Conservation (phyloP, 2,113 vertebrate species). For the Monopterus albus region DNA sequence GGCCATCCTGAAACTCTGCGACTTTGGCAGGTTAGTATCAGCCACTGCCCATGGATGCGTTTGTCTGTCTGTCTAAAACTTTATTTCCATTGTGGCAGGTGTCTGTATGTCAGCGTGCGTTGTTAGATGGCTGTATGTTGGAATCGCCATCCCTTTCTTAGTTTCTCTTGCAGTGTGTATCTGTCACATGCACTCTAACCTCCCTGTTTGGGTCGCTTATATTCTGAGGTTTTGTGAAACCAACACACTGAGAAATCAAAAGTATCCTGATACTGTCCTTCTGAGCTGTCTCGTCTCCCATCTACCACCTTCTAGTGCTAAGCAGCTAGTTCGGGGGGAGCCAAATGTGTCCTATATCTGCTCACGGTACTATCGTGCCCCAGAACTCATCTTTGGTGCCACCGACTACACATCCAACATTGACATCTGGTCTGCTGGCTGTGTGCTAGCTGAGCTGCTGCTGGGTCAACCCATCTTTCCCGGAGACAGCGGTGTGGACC, state of each 20-base stretch:
- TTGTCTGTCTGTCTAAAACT: constrained; percentile 1
- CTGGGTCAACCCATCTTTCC: constrained; percentile 94
- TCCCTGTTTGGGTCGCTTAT: neutral
- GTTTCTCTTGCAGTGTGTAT: constrained; percentile 18
- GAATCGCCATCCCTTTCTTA: neutral
- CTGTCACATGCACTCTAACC: constrained; percentile 1
- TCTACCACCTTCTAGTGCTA: constrained; percentile 82
- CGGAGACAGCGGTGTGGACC: constrained; percentile 93
- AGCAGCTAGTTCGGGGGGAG: constrained; percentile 92
- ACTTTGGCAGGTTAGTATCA: constrained; percentile 90
- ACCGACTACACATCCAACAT: constrained; percentile 95
- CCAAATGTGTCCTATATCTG: constrained; percentile 97
- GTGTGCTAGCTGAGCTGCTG: constrained; percentile 91
- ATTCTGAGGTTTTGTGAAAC: constrained; percentile 15
- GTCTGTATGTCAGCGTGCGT: constrained; percentile 7
- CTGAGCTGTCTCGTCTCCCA: constrained; percentile 5
- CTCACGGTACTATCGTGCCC: constrained; percentile 94
- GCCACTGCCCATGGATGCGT: neutral
- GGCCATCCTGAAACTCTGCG: constrained; percentile 93
- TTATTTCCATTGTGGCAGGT: constrained; percentile 16
- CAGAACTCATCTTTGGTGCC: constrained; percentile 94
- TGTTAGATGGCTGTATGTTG: constrained; percentile 3
- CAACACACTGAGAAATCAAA: neutral
- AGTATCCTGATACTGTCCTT: neutral
- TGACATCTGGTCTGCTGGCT: constrained; percentile 95